A percentile compares a stretch with the other conserved stretches of the same genome.
Evolutionary conservation across 2,888 invertebrate species (phyloP).

Genomic region (Leptopilina syphax): DNA sequence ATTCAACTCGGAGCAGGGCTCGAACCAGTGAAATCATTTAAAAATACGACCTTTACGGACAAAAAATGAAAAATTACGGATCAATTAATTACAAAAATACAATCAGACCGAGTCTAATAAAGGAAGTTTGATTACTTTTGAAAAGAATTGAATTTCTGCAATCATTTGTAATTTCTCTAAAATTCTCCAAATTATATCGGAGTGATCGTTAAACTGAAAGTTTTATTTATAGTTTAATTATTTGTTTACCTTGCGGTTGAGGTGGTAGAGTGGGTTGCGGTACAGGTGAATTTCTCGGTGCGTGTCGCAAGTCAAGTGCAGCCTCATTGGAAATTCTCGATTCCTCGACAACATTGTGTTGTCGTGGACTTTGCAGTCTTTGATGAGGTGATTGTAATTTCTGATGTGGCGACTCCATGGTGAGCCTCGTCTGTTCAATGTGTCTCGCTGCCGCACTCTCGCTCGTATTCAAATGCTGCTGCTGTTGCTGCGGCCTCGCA

Average conservation of each 20-base stretch:
- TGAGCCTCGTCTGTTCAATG: constrained; percentile 70
- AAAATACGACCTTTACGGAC: too few species aligned
- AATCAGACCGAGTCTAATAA: too few species aligned
- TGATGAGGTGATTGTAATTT: constrained; percentile 72
- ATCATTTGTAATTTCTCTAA: too few species aligned
- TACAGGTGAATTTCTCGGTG: constrained; percentile 70
- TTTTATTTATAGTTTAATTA: too few species aligned
- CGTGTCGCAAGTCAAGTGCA: constrained; percentile 72
- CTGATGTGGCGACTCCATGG: constrained; percentile 73
- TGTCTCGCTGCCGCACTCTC: constrained; percentile 66
- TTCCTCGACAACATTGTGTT: constrained; percentile 67
- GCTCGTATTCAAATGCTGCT: constrained; percentile 67
- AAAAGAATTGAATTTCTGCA: too few species aligned
- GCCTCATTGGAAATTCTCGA: constrained; percentile 68
- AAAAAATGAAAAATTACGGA: too few species aligned
- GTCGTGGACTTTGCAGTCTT: constrained; percentile 71
- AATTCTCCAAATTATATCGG: too few species aligned
- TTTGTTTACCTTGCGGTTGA: constrained; percentile 68
- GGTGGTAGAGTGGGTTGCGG: constrained; percentile 67
- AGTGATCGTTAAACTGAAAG: too few species aligned
- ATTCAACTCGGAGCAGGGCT: too few species aligned
- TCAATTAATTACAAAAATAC: too few species aligned
- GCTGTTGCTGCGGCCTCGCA: constrained; percentile 70
- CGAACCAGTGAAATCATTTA: too few species aligned
- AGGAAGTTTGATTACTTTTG: too few species aligned